These are phyloP conservation scores for Spilogale gracilis DNA, from an alignment of 2,113 vertebrate genomes.

Conservation along the genomic window DNA sequence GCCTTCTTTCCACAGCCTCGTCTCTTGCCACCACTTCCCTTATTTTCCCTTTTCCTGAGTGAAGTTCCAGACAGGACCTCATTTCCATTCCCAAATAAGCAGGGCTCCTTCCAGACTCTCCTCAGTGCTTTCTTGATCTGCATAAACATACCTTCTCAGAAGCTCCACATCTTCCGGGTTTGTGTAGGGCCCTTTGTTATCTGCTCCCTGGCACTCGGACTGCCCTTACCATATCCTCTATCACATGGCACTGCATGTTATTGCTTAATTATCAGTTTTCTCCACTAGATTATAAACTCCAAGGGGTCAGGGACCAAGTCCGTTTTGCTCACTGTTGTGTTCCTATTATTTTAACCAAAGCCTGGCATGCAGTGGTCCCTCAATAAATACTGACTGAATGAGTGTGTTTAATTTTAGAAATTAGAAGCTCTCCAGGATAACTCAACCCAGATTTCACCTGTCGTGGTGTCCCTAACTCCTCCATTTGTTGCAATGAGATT, in stretches of 20 bases:
- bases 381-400: background rate
- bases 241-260: background rate
- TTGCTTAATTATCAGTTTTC: background rate
- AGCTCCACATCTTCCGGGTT: background rate
- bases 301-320: background rate
- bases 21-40: background rate
- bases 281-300: background rate
- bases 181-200: background rate
- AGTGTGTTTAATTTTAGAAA: conserved; percentile 44
- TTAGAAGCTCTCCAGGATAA: background rate
- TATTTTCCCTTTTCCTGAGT: background rate
- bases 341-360: background rate
- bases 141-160: background rate
- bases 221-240: background rate
- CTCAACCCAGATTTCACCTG: background rate
- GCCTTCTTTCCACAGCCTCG: background rate
- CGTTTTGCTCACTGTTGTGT: background rate
- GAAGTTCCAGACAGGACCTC: background rate
- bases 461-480: background rate
- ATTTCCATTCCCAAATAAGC: background rate
- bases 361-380: background rate
- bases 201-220: background rate
- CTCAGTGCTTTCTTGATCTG: background rate
- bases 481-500: background rate
- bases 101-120: background rate